phyloP scores from a whole-genome alignment of 1,140 invertebrate species.

The Homalodisca vitripennis region DNA sequence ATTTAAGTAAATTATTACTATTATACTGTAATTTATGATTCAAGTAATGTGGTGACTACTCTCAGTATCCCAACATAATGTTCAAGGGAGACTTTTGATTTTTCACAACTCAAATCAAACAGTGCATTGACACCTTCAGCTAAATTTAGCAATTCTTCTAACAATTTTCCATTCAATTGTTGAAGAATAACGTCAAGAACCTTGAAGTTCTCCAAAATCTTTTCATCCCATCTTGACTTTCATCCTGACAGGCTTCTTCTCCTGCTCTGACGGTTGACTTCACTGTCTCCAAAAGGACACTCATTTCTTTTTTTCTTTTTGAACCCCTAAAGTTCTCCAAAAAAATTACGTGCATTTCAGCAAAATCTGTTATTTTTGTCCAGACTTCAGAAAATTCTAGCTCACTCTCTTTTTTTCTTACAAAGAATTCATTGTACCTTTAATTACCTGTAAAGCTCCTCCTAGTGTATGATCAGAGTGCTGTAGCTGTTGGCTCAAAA shows the following conservation, averaged over 20 bases:
- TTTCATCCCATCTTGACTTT: no score
- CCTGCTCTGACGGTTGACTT: slow-evolving; percentile 2
- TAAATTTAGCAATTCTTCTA: slow-evolving; percentile 3
- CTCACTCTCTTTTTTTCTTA: slow-evolving; percentile 4
- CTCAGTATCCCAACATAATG: slow-evolving; percentile 8
- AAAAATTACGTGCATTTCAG: not conserved
- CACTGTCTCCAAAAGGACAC: slow-evolving; percentile 7
- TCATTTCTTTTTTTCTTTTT: slow-evolving; percentile 34
- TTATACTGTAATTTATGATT: slow-evolving; percentile 10
- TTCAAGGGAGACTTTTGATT: no score
- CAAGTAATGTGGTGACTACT: slow-evolving; percentile 4
- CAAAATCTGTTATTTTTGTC: no score
- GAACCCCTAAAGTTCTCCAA: slow-evolving; percentile 2
- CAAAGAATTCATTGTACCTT: not conserved
- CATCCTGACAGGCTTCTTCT: not conserved
- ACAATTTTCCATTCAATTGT: not conserved
- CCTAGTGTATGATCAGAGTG: not conserved
- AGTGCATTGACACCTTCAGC: not conserved
- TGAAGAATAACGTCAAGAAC: slow-evolving; percentile 8
- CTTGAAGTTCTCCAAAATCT: slow-evolving; percentile 1
- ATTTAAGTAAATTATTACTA: slow-evolving; percentile 13
- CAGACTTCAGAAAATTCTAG: not conserved
- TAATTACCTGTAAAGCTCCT: no score
- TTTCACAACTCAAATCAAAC: not conserved
- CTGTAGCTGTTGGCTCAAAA: no score